Conservation (phyloP, 2,888 invertebrate genomes). For the Corythucha ciliata region DNA sequence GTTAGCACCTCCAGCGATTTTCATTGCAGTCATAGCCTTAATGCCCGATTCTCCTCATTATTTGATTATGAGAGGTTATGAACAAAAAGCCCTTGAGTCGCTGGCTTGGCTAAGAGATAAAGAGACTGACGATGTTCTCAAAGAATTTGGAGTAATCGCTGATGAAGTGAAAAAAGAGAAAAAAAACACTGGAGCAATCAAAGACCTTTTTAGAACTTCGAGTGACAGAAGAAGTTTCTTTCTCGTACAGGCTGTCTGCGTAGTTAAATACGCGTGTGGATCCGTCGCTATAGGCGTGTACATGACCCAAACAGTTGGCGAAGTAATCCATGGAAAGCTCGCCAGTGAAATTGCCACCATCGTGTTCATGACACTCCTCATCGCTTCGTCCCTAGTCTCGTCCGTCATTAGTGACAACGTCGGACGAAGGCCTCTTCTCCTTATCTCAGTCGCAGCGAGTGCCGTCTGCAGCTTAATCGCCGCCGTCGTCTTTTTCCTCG, state of each 20-base stretch:
- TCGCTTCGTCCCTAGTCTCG: conserved; percentile 23
- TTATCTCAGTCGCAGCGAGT: conserved; percentile 24
- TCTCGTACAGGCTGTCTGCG: conserved; percentile 20
- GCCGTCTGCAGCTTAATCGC: conserved; percentile 20
- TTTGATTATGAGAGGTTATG: conserved; percentile 46
- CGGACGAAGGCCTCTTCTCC: conserved; percentile 27
- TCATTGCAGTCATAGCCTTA: conserved; percentile 45
- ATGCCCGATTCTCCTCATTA: conserved; percentile 55
- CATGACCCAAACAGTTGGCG: conserved; percentile 24
- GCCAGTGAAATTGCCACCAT: conserved; percentile 10
- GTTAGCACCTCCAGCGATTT: conserved; percentile 7
- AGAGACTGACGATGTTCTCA: conserved; percentile 16
- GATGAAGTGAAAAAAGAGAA: conserved; percentile 24
- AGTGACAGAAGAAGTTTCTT: conserved; percentile 23
- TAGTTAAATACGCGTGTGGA: conserved; percentile 24
- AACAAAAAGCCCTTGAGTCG: conserved; percentile 34
- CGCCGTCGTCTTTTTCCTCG: conserved; percentile 24
- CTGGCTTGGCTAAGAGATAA: conserved; percentile 21
- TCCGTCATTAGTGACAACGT: conserved; percentile 25
- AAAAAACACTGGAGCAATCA: conserved; percentile 20
- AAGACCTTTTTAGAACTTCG: conserved; percentile 22
- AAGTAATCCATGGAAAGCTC: conserved; percentile 37
- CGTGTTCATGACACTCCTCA: conserved; percentile 23
- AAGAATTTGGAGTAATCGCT: conserved; percentile 23
- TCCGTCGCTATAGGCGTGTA: conserved; percentile 25